phyloP scores from a whole-genome alignment of 1,140 invertebrate species.

The Fopius arisanus region DNA sequence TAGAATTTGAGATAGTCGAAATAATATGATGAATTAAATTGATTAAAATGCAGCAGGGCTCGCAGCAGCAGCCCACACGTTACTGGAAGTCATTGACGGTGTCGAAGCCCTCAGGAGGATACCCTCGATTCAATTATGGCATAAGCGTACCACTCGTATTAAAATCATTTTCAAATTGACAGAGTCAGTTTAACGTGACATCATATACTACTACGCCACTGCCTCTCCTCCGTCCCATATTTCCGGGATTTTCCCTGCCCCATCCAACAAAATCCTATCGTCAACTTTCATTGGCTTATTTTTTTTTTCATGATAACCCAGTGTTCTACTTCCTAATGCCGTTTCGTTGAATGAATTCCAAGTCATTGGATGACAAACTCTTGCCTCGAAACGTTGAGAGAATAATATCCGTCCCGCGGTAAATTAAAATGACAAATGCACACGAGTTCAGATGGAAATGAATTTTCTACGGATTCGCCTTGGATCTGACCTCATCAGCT shows the following conservation, averaged over 20 bases:
- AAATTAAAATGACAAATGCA: neutral
- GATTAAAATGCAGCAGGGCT: neutral
- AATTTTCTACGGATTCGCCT: neutral
- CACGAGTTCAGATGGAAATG: neutral
- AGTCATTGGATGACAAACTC: too few species aligned
- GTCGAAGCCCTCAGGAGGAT: constrained; percentile 26
- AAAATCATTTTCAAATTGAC: neutral
- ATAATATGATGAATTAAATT: neutral
- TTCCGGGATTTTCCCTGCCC: neutral
- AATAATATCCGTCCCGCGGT: too few species aligned
- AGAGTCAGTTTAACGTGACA: neutral
- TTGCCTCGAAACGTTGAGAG: too few species aligned
- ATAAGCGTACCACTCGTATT: constrained; percentile 2
- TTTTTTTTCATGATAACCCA: neutral
- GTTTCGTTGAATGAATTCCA: neutral
- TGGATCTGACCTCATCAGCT: constrained; percentile 10
- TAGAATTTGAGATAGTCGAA: too few species aligned
- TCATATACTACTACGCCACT: neutral
- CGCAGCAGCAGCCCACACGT: neutral
- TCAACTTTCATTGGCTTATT: neutral
- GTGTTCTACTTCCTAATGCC: too few species aligned
- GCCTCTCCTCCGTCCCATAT: neutral
- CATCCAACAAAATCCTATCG: neutral
- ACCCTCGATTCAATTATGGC: constrained; percentile 16
- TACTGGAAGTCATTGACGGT: constrained; percentile 10